Evolutionary conservation across 2,113 vertebrate genomes (phyloP).

Genomic region (Gymnarchus niloticus): DNA sequence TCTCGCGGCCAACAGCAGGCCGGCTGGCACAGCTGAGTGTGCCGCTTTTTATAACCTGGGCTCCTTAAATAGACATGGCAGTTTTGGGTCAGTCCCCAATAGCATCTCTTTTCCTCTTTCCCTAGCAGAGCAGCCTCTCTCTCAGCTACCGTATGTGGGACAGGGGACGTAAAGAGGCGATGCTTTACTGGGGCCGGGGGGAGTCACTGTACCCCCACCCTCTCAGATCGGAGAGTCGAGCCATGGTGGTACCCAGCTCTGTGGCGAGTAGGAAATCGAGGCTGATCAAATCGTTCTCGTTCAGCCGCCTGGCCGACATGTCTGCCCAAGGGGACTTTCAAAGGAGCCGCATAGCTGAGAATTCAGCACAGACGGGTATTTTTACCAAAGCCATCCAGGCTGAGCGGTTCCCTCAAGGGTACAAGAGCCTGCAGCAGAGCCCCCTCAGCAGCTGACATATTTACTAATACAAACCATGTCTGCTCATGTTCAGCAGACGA

Average conservation of each 20-base stretch:
- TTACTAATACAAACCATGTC: background rate
- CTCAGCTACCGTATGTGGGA: constrained; percentile 43
- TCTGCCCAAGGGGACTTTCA: background rate
- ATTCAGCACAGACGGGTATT: background rate
- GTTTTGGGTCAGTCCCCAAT: constrained; percentile 57
- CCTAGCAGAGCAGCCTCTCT: constrained; percentile 33
- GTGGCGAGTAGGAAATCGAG: background rate
- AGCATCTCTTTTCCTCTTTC: constrained; percentile 39
- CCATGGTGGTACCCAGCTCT: background rate
- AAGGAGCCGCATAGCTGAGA: background rate
- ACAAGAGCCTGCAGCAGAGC: background rate
- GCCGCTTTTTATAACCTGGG: constrained; percentile 5
- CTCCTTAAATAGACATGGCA: constrained; percentile 55
- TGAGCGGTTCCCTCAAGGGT: background rate
- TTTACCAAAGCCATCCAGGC: background rate
- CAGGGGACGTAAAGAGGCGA: constrained; percentile 4
- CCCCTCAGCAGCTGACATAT: constrained; percentile 9
- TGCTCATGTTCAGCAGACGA: background rate
- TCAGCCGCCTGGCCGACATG: constrained; percentile 9
- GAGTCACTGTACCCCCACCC: background rate
- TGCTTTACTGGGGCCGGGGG: background rate
- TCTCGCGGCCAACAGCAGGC: background rate
- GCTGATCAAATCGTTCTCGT: background rate
- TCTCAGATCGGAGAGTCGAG: background rate
- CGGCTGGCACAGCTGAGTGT: background rate